A percentile compares a stretch with the other conserved stretches of the same genome.
Conservation (phyloP, 2,888 invertebrate genomes). For the Scaptomyza parva region DNA sequence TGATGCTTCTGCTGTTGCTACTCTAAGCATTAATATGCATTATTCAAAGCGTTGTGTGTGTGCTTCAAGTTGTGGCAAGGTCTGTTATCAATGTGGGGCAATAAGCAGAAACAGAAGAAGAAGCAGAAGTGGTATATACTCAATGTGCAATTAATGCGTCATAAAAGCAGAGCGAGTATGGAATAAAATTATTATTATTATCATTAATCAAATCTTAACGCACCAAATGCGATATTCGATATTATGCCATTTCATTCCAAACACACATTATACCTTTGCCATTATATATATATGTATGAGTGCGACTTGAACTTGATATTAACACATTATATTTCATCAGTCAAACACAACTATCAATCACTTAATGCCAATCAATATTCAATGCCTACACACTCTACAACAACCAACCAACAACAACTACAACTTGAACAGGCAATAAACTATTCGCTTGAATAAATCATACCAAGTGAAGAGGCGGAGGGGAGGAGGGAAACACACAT, state of each 20-base stretch:
- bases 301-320: background rate
- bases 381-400: too few relatives aligned
- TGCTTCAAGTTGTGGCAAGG: background rate
- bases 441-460: background rate
- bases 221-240: too few relatives aligned
- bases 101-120: conserved; percentile 6
- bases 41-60: conserved; percentile 5
- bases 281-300: background rate
- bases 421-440: background rate
- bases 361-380: conserved; percentile 30
- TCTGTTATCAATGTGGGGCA: conserved; percentile 41
- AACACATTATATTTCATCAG: conserved; percentile 29
- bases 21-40: background rate
- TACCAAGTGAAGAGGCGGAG: too few relatives aligned
- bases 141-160: conserved; percentile 45
- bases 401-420: too few relatives aligned
- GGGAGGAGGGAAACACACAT: too few relatives aligned
- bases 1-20: background rate
- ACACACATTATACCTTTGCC: conserved; percentile 1
- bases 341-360: conserved; percentile 54
- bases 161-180: conserved; percentile 5
- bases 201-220: conserved; percentile 55
- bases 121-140: background rate
- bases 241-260: background rate
- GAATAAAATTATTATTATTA: conserved; percentile 38